Evolutionary conservation across 2,888 invertebrate genomes (phyloP).

Genomic region (Callyntrura sp.): DNA sequence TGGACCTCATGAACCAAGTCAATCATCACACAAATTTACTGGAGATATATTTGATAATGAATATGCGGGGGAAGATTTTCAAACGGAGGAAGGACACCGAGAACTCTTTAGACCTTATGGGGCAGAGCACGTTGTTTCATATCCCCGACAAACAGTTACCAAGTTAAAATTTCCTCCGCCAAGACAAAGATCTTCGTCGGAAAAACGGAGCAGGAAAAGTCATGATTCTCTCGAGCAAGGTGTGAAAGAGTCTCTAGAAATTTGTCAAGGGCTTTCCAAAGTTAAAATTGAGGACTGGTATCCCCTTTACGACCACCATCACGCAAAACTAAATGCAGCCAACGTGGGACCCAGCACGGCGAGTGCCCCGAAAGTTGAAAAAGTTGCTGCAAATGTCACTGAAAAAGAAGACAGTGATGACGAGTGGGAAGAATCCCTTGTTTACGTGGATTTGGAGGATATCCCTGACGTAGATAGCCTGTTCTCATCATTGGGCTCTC

Average conservation of each 20-base stretch:
- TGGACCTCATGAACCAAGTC: neutral
- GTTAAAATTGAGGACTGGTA: slow-evolving; percentile 72
- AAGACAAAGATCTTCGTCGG: neutral
- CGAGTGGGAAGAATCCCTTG: slow-evolving; percentile 81
- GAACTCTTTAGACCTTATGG: too few species aligned
- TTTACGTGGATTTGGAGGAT: slow-evolving; percentile 83
- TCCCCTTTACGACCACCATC: slow-evolving; percentile 66
- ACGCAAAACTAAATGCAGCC: slow-evolving; percentile 25
- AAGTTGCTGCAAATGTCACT: neutral
- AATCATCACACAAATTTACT: neutral
- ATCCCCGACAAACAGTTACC: slow-evolving; percentile 29
- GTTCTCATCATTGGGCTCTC: slow-evolving; percentile 78
- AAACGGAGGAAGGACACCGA: neutral
- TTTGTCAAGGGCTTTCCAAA: slow-evolving; percentile 70
- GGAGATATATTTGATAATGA: neutral
- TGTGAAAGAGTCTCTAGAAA: slow-evolving; percentile 60
- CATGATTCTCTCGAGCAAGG: slow-evolving; percentile 20
- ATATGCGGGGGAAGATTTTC: neutral
- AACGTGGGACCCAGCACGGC: neutral
- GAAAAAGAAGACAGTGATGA: slow-evolving; percentile 14
- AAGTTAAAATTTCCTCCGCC: slow-evolving; percentile 44
- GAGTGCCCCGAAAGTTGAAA: too few species aligned
- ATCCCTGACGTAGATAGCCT: slow-evolving; percentile 80
- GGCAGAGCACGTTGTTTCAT: neutral
- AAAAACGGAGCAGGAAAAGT: neutral